Conservation (phyloP, 1,140 invertebrate genomes). For the Drosophila virilis region DNA sequence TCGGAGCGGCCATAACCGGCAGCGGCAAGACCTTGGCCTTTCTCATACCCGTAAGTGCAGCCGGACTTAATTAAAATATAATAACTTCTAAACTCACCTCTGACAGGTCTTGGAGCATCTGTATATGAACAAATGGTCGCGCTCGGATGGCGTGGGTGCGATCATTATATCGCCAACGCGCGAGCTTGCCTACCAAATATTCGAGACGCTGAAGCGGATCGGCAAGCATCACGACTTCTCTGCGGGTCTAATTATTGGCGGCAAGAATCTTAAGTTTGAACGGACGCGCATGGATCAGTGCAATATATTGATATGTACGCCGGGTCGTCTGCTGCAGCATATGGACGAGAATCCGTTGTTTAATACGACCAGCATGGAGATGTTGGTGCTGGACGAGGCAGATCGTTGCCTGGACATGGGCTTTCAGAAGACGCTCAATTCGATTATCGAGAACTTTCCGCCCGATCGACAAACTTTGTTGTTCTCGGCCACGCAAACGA, state of each 20-base stretch:
- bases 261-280: slow-evolving; percentile 96
- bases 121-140: slow-evolving; percentile 94
- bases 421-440: slow-evolving; percentile 96
- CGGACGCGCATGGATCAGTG: slow-evolving; percentile 92
- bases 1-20: slow-evolving; percentile 98
- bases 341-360: slow-evolving; percentile 98
- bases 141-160: slow-evolving; percentile 95
- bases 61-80: neutral
- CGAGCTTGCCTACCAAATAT: slow-evolving; percentile 99
- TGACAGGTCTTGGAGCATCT: slow-evolving; percentile 89
- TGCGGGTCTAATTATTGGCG: slow-evolving; percentile 97
- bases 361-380: slow-evolving; percentile 92
- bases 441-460: slow-evolving; percentile 97
- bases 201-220: slow-evolving; percentile 95
- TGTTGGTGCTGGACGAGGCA: slow-evolving; percentile 97
- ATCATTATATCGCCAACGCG: slow-evolving; percentile 98
- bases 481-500: slow-evolving; percentile 99
- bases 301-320: slow-evolving; percentile 98
- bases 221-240: slow-evolving; percentile 97
- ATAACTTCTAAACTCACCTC: neutral
- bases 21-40: slow-evolving; percentile 99
- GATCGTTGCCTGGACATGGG: slow-evolving; percentile 98
- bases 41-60: slow-evolving; percentile 92
- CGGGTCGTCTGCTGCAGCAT: slow-evolving; percentile 97
- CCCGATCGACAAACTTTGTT: slow-evolving; percentile 94